A percentile compares a stretch with the other conserved stretches of the same genome.
These are phyloP conservation scores for Noctuana brunneofusca DNA, from an alignment of 2,888 invertebrate genomes.

Conservation along the genomic window DNA sequence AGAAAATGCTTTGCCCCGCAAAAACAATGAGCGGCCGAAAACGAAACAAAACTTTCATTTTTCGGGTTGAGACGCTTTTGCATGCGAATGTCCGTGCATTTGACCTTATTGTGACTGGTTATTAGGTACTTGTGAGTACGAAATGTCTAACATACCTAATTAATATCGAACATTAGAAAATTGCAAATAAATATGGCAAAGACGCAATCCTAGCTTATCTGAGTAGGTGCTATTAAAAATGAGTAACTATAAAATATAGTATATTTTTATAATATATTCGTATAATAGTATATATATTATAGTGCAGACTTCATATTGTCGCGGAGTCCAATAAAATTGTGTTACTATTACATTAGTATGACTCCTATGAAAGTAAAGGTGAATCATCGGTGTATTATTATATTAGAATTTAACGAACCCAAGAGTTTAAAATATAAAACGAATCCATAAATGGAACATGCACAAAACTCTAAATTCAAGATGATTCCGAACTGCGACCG, in stretches of 20 bases:
- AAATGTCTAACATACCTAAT: not conserved
- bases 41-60: constrained; percentile 74
- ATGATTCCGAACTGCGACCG: constrained; percentile 8
- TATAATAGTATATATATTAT: too few species aligned
- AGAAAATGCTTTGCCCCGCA: constrained; percentile 70
- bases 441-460: constrained; percentile 21
- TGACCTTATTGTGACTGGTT: constrained; percentile 40
- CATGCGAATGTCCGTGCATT: constrained; percentile 30
- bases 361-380: too few species aligned
- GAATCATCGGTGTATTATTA: not conserved
- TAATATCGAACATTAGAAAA: not conserved
- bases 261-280: too few species aligned
- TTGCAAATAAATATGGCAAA: not conserved
- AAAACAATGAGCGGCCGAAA: constrained; percentile 69
- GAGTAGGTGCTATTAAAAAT: too few species aligned
- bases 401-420: not conserved
- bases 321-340: too few species aligned
- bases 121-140: not conserved
- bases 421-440: not conserved
- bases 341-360: too few species aligned
- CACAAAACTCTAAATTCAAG: constrained; percentile 18
- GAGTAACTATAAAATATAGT: too few species aligned
- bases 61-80: constrained; percentile 64
- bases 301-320: too few species aligned
- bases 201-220: too few species aligned